Percentiles rank a stretch among this genome's conserved stretches.
Evolutionary conservation across 1,140 invertebrate species (phyloP).

Genomic region (Magallana angulata): DNA sequence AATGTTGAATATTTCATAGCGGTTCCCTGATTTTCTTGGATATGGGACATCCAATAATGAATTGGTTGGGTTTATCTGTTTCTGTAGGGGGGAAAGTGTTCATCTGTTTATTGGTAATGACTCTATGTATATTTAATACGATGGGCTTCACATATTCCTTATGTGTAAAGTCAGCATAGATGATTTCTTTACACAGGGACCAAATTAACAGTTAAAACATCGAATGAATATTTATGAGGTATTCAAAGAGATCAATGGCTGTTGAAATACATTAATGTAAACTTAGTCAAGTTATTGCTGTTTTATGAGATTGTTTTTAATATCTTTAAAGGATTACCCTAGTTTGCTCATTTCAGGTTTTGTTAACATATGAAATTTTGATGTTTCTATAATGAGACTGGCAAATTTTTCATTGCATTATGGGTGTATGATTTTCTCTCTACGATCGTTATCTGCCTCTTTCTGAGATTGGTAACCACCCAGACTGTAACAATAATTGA

Average conservation of each 20-base stretch:
- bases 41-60: constrained; percentile 1
- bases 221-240: constrained; percentile 7
- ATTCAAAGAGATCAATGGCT: background rate
- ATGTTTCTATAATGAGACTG: background rate
- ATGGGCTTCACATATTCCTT: background rate
- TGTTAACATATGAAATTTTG: background rate
- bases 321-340: background rate
- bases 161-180: background rate
- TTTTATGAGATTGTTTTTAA: background rate
- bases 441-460: background rate
- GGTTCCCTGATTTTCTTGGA: background rate
- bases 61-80: background rate
- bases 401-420: background rate
- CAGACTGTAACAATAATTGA: constrained; percentile 18
- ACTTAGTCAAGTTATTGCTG: background rate
- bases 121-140: constrained; percentile 17
- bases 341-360: background rate
- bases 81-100: background rate
- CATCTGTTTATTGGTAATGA: constrained; percentile 22
- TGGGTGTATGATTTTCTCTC: background rate
- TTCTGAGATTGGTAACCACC: constrained; percentile 9
- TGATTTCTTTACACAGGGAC: background rate
- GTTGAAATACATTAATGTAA: background rate
- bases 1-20: constrained; percentile 27
- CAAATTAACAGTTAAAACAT: background rate